Percentiles rank a stretch among this genome's conserved stretches.
Conservation (phyloP, 2,797 vertebrate species). For the Pyrocephalus nanus region DNA sequence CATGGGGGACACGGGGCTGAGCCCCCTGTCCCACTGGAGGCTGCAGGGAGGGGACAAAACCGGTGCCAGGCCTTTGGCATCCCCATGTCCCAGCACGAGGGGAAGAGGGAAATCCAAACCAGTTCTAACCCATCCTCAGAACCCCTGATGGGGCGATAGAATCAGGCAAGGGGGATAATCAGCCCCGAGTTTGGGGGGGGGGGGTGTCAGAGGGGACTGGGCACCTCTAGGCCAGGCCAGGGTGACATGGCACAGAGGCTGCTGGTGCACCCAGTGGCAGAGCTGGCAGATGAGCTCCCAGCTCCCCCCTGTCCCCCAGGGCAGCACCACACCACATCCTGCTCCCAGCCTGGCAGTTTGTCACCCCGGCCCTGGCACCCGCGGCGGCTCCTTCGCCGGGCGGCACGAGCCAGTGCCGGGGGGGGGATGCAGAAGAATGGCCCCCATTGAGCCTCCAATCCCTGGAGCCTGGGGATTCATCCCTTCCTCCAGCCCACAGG, state of each 20-base stretch:
- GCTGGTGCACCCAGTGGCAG: rapidly evolving
- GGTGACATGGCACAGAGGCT: not conserved
- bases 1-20: not conserved
- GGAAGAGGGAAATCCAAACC: not conserved
- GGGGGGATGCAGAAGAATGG: conserved; percentile 60
- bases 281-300: not conserved
- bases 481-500: not conserved
- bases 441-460: conserved; percentile 52
- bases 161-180: not conserved
- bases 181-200: rapidly evolving
- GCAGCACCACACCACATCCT: not conserved
- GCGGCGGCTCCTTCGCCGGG: not conserved
- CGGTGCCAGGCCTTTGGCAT: not conserved
- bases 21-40: not conserved
- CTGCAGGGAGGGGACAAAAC: not conserved
- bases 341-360: not conserved
- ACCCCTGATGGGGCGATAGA: rapidly evolving
- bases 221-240: not conserved
- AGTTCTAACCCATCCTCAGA: rapidly evolving
- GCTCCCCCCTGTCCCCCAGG: not conserved
- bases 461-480: not conserved
- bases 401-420: rapidly evolving
- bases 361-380: not conserved
- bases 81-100: rapidly evolving
- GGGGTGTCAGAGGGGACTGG: not conserved